These are phyloP conservation scores for Actinia tenebrosa DNA, from an alignment of 64 coral and sea anemone species.

Conservation along the genomic window DNA sequence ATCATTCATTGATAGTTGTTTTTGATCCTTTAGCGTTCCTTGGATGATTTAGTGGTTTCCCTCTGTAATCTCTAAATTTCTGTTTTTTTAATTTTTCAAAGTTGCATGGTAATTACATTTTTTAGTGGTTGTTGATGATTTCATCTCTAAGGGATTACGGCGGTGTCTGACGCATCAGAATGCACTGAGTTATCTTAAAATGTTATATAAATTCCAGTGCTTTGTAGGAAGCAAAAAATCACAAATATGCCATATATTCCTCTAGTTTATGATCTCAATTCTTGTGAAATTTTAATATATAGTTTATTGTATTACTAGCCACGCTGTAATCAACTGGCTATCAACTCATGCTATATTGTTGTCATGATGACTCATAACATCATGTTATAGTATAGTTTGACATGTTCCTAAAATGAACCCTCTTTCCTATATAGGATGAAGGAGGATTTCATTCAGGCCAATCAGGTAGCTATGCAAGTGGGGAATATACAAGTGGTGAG, in stretches of 20 bases:
- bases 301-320: not conserved
- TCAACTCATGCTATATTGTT: not conserved
- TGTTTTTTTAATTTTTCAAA: not conserved
- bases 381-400: not conserved
- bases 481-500: conserved; percentile 79
- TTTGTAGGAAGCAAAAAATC: too few relatives aligned
- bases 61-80: not conserved
- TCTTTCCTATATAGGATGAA: conserved; percentile 49
- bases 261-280: too few relatives aligned
- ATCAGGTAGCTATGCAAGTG: conserved; percentile 88
- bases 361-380: not conserved
- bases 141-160: not conserved
- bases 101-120: not conserved
- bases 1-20: too few relatives aligned
- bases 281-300: too few relatives aligned
- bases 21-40: not conserved
- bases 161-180: not conserved
- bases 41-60: not conserved
- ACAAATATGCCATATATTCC: too few relatives aligned
- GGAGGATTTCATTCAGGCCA: conserved; percentile 63
- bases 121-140: not conserved
- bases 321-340: not conserved
- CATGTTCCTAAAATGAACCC: not conserved
- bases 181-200: too few relatives aligned
- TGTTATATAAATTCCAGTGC: too few relatives aligned